Percentiles rank a stretch among this genome's conserved stretches.
phyloP scores from a whole-genome alignment of 2,888 invertebrate species.

The Cheilosia impressa region DNA sequence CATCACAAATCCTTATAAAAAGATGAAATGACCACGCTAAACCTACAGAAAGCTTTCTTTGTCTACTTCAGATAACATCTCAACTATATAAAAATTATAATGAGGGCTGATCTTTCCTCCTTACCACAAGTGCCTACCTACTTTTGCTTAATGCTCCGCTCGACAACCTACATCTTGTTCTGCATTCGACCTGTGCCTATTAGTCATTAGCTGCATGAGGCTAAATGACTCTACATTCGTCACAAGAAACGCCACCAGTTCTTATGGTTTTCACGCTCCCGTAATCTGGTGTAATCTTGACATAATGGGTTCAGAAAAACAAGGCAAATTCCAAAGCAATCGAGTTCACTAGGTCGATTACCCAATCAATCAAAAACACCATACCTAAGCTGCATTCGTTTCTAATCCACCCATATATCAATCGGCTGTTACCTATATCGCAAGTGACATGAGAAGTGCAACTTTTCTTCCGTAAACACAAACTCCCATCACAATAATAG shows the following conservation, averaged over 20 bases:
- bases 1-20: too few species aligned
- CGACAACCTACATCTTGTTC: not conserved
- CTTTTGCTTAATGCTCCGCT: not conserved
- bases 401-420: constrained; percentile 16
- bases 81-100: too few species aligned
- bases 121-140: not conserved
- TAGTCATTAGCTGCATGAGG: not conserved
- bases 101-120: too few species aligned
- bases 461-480: constrained; percentile 48
- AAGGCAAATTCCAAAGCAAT: constrained; percentile 7
- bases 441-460: constrained; percentile 49
- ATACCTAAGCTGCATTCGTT: constrained; percentile 25
- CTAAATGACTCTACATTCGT: not conserved
- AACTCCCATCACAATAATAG: constrained; percentile 43
- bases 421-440: constrained; percentile 11
- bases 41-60: too few species aligned
- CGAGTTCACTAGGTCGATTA: constrained; percentile 66
- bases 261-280: not conserved
- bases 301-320: not conserved
- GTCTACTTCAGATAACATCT: too few species aligned
- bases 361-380: constrained; percentile 61
- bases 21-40: too few species aligned
- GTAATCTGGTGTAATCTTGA: not conserved
- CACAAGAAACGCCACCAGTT: not conserved
- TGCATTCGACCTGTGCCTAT: not conserved